A percentile compares a stretch with the other conserved stretches of the same genome.
These are phyloP conservation scores for Anas bernieri DNA, from an alignment of 2,797 vertebrate species.

Conservation along the genomic window DNA sequence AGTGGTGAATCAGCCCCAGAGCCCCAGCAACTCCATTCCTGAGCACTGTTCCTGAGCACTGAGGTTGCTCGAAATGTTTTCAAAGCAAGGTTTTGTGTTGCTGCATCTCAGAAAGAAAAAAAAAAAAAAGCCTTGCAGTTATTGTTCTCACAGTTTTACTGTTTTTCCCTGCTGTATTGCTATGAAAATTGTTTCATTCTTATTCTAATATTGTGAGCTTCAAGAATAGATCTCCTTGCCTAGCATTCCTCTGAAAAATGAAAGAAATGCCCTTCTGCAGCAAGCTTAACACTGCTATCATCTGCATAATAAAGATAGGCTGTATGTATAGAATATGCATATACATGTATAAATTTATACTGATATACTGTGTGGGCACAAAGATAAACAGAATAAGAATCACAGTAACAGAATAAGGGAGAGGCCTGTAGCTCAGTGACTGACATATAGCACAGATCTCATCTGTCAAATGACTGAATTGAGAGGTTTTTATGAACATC, in stretches of 20 bases:
- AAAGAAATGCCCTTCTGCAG: slow-evolving; percentile 37
- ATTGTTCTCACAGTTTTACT: slow-evolving; percentile 22
- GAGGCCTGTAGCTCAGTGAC: slow-evolving; percentile 7
- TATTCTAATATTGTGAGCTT: slow-evolving; percentile 35
- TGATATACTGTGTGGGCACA: background rate
- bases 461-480: slow-evolving; percentile 45
- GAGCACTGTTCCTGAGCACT: background rate
- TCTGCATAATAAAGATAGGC: slow-evolving; percentile 71
- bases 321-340: slow-evolving; percentile 41
- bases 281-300: slow-evolving; percentile 18
- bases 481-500: slow-evolving; percentile 26
- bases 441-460: slow-evolving; percentile 54
- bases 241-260: slow-evolving; percentile 21
- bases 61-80: slow-evolving; percentile 4
- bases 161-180: background rate
- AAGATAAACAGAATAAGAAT: slow-evolving; percentile 55
- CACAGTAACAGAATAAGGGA: background rate
- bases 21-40: background rate
- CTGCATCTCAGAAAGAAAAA: background rate
- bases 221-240: slow-evolving; percentile 35
- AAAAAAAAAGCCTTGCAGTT: accelerated
- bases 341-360: slow-evolving; percentile 46
- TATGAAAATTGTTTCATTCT: slow-evolving; percentile 40
- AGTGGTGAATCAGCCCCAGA: background rate
- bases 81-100: slow-evolving; percentile 4